Conservation (phyloP, 2,888 invertebrate species). For the Philhelius pedissequus region DNA sequence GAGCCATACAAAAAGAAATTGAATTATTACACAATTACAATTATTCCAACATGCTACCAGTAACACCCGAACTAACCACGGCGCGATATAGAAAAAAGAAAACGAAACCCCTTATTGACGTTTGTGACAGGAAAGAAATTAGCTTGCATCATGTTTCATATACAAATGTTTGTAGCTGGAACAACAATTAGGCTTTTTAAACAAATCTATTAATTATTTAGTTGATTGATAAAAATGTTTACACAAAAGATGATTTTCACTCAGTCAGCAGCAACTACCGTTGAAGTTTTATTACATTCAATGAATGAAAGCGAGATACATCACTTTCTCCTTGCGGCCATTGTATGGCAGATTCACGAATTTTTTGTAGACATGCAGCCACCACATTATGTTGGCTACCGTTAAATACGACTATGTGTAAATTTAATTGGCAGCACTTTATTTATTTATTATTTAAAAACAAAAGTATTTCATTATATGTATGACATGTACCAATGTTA, state of each 20-base stretch:
- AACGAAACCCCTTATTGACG: too few relatives aligned
- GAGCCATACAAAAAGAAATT: slow-evolving; percentile 7
- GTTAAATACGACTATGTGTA: slow-evolving; percentile 43
- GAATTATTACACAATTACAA: slow-evolving; percentile 41
- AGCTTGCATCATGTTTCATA: not conserved
- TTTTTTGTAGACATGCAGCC: not conserved
- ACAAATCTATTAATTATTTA: slow-evolving; percentile 37
- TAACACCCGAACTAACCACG: not conserved
- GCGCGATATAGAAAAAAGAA: not conserved
- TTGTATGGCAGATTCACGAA: slow-evolving; percentile 41
- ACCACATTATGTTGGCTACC: slow-evolving; percentile 3
- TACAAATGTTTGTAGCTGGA: not conserved
- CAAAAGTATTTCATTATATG: too few relatives aligned
- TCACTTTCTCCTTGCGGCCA: slow-evolving; percentile 47
- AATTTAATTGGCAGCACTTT: slow-evolving; percentile 51
- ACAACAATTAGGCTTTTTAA: not conserved
- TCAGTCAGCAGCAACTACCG: not conserved
- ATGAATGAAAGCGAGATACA: slow-evolving; percentile 38
- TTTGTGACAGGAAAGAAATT: slow-evolving; percentile 16
- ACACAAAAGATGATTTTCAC: slow-evolving; percentile 59
- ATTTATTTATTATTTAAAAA: too few relatives aligned
- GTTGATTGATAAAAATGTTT: slow-evolving; percentile 24
- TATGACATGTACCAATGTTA: not conserved
- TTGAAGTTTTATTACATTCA: not conserved
- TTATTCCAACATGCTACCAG: not conserved